Conservation (phyloP, 2,888 invertebrate genomes). For the Myopa testacea region DNA sequence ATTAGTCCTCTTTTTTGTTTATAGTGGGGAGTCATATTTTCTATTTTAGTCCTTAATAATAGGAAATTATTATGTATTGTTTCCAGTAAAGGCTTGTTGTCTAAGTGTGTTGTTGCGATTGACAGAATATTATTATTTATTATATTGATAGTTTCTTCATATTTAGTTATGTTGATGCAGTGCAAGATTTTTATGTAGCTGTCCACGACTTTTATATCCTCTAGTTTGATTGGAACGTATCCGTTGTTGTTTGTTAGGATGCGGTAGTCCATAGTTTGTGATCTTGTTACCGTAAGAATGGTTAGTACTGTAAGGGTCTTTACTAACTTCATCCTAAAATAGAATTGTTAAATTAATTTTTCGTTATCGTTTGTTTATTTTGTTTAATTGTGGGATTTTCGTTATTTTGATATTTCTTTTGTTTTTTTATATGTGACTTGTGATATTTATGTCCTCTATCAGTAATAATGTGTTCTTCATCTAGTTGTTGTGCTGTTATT, state of each 20-base stretch:
- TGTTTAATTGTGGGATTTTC: too few relatives aligned
- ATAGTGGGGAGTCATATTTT: slow-evolving; percentile 38
- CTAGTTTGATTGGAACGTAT: slow-evolving; percentile 43
- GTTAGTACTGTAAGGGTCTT: slow-evolving; percentile 18
- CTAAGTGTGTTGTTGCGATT: slow-evolving; percentile 25
- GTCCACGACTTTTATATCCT: slow-evolving; percentile 38
- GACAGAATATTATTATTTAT: slow-evolving; percentile 39
- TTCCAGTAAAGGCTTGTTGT: slow-evolving; percentile 37
- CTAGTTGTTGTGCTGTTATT: slow-evolving; percentile 38
- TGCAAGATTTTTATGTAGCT: slow-evolving; percentile 44
- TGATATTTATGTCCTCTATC: slow-evolving; percentile 45
- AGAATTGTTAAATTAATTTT: background rate
- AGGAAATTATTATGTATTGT: slow-evolving; percentile 40
- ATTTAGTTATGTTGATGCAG: slow-evolving; percentile 43
- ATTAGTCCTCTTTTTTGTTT: slow-evolving; percentile 42
- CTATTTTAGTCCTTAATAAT: slow-evolving; percentile 38
- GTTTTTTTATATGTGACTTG: slow-evolving; percentile 44
- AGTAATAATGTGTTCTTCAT: slow-evolving; percentile 41
- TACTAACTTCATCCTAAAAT: slow-evolving; percentile 18
- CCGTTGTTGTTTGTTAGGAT: slow-evolving; percentile 45
- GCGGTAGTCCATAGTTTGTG: slow-evolving; percentile 44
- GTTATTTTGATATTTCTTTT: background rate
- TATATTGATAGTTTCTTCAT: slow-evolving; percentile 34
- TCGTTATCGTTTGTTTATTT: background rate
- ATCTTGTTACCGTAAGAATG: slow-evolving; percentile 25